Evolutionary conservation across 2,888 invertebrate genomes (phyloP).

Genomic region (Galeruca laticollis): DNA sequence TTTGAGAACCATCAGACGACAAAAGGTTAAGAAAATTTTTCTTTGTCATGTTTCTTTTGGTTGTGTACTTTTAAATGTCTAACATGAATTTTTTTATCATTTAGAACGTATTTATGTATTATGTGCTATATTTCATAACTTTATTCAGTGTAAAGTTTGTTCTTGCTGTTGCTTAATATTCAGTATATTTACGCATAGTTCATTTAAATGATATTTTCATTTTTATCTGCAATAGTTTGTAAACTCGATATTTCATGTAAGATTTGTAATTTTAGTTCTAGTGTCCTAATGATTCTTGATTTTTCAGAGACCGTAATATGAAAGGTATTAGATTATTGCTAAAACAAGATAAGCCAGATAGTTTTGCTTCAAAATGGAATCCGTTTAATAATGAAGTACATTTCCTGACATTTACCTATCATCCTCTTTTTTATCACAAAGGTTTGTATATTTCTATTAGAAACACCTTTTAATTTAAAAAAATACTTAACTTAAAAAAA

Average conservation of each 20-base stretch:
- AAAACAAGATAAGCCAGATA: constrained; percentile 79
- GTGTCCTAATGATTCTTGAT: background rate
- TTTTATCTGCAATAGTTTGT: background rate
- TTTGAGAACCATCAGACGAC: too few relatives aligned
- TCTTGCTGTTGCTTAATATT: background rate
- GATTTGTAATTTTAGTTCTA: background rate
- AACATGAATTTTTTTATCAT: too few relatives aligned
- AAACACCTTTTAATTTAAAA: too few relatives aligned
- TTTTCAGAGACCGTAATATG: constrained; percentile 76
- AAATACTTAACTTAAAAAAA: too few relatives aligned
- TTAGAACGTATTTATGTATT: too few relatives aligned
- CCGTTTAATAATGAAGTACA: constrained; percentile 86
- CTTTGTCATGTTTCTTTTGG: too few relatives aligned
- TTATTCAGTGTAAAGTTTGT: too few relatives aligned
- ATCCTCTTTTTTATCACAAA: constrained; percentile 82
- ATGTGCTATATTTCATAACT: too few relatives aligned
- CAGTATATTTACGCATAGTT: background rate
- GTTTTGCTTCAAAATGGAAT: constrained; percentile 84
- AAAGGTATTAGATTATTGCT: constrained; percentile 83
- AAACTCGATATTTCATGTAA: background rate
- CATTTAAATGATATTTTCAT: background rate
- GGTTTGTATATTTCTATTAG: constrained; percentile 66
- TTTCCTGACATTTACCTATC: constrained; percentile 82
- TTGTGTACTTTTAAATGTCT: too few relatives aligned
- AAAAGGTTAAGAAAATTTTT: too few relatives aligned